Evolutionary conservation across 1,140 invertebrate species (phyloP).

Genomic region (Leptinotarsa texana): DNA sequence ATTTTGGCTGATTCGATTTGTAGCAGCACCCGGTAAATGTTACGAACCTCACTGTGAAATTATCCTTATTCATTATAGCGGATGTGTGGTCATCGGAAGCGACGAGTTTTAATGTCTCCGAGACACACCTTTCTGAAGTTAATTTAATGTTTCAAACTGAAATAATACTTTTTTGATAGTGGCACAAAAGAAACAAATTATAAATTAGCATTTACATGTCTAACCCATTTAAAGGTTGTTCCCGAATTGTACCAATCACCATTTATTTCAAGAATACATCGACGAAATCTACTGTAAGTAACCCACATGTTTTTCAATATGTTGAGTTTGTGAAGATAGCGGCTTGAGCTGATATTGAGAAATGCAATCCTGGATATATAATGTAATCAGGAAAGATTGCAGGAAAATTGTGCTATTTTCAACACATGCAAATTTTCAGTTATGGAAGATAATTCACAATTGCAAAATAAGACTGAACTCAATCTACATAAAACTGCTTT

Average conservation of each 20-base stretch:
- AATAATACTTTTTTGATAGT: neutral
- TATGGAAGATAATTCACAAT: too few species aligned
- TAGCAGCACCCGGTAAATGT: neutral
- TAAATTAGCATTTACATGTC: constrained; percentile 13
- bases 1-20: too few species aligned
- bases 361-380: too few species aligned
- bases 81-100: constrained; percentile 41
- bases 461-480: too few species aligned
- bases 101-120: constrained; percentile 33
- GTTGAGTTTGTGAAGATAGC: too few species aligned
- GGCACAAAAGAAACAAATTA: constrained; percentile 1
- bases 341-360: too few species aligned
- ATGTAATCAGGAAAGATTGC: too few species aligned
- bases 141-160: constrained; percentile 34
- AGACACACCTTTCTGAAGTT: constrained; percentile 42
- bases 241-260: neutral
- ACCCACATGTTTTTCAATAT: neutral
- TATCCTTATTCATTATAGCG: neutral
- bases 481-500: too few species aligned
- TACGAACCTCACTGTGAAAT: neutral
- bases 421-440: too few species aligned
- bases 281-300: neutral
- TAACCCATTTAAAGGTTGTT: neutral
- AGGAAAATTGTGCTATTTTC: too few species aligned
- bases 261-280: neutral